Evolutionary conservation across 2,888 invertebrate species (phyloP), one percentile per base, ranked within the genome.

Genomic region (Tinea semifulvella): DNA sequence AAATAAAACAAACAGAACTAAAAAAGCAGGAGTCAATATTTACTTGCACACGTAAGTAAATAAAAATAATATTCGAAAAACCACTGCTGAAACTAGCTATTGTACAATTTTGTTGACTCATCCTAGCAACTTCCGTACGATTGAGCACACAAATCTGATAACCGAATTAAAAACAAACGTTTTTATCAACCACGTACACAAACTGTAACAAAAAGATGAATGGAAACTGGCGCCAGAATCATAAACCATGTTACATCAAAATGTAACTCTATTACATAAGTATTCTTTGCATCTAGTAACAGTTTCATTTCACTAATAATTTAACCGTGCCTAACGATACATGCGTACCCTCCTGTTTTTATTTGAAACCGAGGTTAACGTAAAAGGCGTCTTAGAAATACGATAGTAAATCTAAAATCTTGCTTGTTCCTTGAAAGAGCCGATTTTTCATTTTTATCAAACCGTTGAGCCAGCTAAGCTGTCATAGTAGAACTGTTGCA

Each of bases 381-480:
- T n/a, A n/a, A 7, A n/a, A 13, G 13, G 14, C 13, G 14, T 14
- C 14, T 4, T 7, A 31, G 31, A 31, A 6, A 2, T 31, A 14
- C 14, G n/a, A 31, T 14, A 8, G 31, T 31, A 14, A 31, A 31
- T 31, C 14, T 11, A 4, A 31, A 31, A 11, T 31, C 17, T 36
- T 36, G 36, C 17, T 22, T 40, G 22, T 40, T 40, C 22, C 40
- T 14, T 13, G 46, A 40, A 46, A 46, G 26, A 25, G 26, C 42
- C 25, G 46, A 46, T 46, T 43, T 46, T 46, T 46, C 43, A 46
- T 46, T 52, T 57, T 53, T 52, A 54, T 50, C 43, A 45, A 44
- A 53, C 44, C 48, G 48, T 48, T 48, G 46, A 54, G 50, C 48
- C 46, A 46, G 48, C 49, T 48, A 49, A 50, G 49, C 50, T 52